Percentiles rank a stretch among this genome's conserved stretches.
Conservation (phyloP, 2,888 invertebrate species). For the Macropis europaea region DNA sequence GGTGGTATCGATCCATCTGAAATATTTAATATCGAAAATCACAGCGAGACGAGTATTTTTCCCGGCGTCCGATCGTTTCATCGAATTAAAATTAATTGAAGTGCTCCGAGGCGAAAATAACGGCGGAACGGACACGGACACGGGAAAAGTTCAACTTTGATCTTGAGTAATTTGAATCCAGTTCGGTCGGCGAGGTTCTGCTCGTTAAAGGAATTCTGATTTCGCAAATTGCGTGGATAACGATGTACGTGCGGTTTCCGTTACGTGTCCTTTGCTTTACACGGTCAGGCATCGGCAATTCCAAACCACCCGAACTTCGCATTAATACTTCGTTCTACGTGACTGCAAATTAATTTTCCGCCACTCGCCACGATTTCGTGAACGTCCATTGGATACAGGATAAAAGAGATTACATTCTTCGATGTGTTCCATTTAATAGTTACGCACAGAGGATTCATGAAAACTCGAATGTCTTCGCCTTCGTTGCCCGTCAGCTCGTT, state of each 20-base stretch:
- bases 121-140: not conserved
- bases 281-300: not conserved
- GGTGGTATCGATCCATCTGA: too few relatives aligned
- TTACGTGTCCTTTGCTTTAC: not conserved
- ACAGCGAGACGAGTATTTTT: too few relatives aligned
- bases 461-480: not conserved
- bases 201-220: not conserved
- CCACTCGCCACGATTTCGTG: too few relatives aligned
- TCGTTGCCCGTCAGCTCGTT: too few relatives aligned
- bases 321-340: not conserved
- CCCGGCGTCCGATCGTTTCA: not conserved
- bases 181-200: not conserved
- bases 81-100: not conserved
- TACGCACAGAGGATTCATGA: too few relatives aligned
- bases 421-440: too few relatives aligned
- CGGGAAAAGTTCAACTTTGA: slow-evolving; percentile 8
- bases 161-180: slow-evolving; percentile 5
- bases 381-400: too few relatives aligned
- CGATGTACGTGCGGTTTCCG: not conserved
- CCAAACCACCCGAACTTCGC: too few relatives aligned
- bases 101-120: not conserved
- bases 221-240: not conserved
- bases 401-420: too few relatives aligned
- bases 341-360: too few relatives aligned
- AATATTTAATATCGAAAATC: too few relatives aligned